Conservation (phyloP, 2,888 invertebrate genomes). For the Netelia virgata region DNA sequence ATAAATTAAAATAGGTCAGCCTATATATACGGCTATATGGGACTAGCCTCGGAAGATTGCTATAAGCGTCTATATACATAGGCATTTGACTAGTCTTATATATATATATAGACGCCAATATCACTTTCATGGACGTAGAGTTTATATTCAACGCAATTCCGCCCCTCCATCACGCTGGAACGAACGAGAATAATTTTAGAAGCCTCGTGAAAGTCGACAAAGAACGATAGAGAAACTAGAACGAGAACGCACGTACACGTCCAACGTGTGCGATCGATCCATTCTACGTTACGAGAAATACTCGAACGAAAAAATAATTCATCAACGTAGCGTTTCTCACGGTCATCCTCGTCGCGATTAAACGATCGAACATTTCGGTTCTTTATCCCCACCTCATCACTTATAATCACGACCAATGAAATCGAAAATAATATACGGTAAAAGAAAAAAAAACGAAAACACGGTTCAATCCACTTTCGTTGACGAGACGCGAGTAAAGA, state of each 20-base stretch:
- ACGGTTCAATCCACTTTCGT: neutral
- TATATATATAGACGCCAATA: too few relatives aligned
- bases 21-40: too few relatives aligned
- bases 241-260: neutral
- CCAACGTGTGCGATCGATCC: neutral
- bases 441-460: neutral
- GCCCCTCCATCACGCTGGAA: neutral
- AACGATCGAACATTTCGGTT: too few relatives aligned
- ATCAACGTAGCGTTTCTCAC: neutral
- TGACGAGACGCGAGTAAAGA: neutral
- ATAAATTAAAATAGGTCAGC: too few relatives aligned
- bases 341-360: too few relatives aligned
- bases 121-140: neutral
- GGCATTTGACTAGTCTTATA: too few relatives aligned
- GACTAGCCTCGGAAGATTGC: too few relatives aligned
- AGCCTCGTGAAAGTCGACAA: constrained; percentile 7
- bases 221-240: neutral
- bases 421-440: neutral
- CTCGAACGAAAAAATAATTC: neutral
- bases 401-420: too few relatives aligned
- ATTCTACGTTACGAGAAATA: neutral
- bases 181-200: neutral
- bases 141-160: neutral
- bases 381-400: too few relatives aligned
- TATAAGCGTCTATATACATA: too few relatives aligned